Evolutionary conservation across 2,113 vertebrate species (phyloP), one percentile per base, ranked within the genome.

Genomic region (Pelodiscus sinensis): DNA sequence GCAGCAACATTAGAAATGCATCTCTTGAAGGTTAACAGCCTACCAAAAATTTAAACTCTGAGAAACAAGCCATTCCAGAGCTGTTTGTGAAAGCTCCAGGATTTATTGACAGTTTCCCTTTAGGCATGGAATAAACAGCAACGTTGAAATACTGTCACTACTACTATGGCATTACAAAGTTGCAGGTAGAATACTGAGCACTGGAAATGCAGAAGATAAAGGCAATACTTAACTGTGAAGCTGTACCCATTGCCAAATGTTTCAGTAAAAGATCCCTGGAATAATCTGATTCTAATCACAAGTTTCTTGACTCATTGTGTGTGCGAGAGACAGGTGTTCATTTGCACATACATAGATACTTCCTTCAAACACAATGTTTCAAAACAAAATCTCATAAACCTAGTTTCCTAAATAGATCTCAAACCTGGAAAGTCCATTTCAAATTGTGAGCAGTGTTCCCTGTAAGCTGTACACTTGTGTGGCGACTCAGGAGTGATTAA

Each of bases 351-450:
- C 29, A 29, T 29, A 62, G 27, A 65, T 65, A 31, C 29, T 65
- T 65, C 14, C 62, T 65, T 65, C 62, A 52, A 27, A 51, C 2
- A 9, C 18, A 62, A 78, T 8, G 15, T 50, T 60, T 78, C 11
- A 52, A 25, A 87, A 6, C 29, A 19, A 77, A 89, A 77, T 11
- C 13, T 6, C 29, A 9, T 12, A n/a, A 21, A 0, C 0, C 6
- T 15, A 18, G 9, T 31, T 6, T 0, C 9, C 18, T 51, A 9
- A 68, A 29, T 3, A 2, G 3, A 13, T 35, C 81, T 75, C 27
- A 25, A 22, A 13, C 25, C 6, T 22, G 19, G 68, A 38, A 38
- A 9, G 24, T 13, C 65, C 13, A 22, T n/a, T 0, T 38, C 38
- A 6, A 21, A 31, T 44, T 44, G 44, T 44, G 5, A 44, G 44